phyloP scores from a whole-genome alignment of 2,113 vertebrate genomes.

The Pygoscelis antarcticus region DNA sequence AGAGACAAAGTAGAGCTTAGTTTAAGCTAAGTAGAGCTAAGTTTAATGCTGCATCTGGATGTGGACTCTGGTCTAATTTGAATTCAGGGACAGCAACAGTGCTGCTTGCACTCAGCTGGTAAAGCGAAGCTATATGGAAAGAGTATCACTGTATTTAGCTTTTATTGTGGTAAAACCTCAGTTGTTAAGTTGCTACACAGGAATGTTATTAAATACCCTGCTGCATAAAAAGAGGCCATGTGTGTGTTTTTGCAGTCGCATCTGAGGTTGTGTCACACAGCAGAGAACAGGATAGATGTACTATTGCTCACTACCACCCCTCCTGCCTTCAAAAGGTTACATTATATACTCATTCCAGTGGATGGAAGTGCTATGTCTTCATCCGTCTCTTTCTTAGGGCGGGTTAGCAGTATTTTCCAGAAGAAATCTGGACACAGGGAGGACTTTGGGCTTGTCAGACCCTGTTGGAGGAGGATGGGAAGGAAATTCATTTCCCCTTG shows the following conservation, averaged over 20 bases:
- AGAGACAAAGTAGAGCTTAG: background rate
- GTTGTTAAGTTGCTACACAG: background rate
- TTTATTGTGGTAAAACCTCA: background rate
- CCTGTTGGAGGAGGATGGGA: background rate
- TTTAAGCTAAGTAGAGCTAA: background rate
- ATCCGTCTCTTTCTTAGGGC: background rate
- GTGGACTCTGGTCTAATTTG: background rate
- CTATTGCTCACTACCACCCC: background rate
- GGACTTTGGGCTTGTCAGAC: background rate
- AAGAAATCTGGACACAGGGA: background rate
- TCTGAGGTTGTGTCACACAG: background rate
- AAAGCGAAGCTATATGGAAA: background rate
- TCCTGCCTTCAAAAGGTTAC: background rate
- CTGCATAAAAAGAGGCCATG: background rate
- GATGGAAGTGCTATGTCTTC: background rate
- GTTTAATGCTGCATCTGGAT: background rate
- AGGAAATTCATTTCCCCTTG: background rate
- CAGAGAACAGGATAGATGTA: background rate
- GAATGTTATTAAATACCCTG: background rate
- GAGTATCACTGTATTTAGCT: background rate
- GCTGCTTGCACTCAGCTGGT: background rate
- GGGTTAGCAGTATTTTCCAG: background rate
- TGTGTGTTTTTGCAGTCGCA: background rate
- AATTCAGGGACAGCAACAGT: background rate
- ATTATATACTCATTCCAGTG: background rate